Evolutionary conservation across 2,888 invertebrate species (phyloP).

Genomic region (Leucania comma): DNA sequence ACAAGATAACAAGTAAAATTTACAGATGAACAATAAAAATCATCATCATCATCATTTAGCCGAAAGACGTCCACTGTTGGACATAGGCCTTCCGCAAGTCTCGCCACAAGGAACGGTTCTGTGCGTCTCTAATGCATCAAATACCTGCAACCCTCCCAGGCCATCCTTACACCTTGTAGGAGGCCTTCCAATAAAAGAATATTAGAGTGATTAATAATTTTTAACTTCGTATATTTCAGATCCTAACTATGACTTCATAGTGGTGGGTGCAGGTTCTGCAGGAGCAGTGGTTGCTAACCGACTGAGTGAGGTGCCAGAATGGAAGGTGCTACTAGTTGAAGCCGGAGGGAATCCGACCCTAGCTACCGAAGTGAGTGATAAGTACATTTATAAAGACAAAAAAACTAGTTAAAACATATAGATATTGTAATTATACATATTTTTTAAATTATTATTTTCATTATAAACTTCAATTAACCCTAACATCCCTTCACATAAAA

Average conservation of each 20-base stretch:
- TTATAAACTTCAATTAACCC: not conserved
- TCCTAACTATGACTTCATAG: slow-evolving; percentile 90
- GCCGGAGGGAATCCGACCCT: slow-evolving; percentile 91
- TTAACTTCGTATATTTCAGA: slow-evolving; percentile 64
- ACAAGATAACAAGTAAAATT: no score
- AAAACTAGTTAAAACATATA: not conserved
- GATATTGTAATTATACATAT: no score
- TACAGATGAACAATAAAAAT: no score
- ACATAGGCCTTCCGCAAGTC: no score
- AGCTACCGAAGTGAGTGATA: slow-evolving; percentile 75
- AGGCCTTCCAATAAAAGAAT: no score
- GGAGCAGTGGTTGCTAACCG: slow-evolving; percentile 92
- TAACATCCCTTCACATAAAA: not conserved
- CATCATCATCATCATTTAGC: no score
- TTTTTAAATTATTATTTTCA: no score
- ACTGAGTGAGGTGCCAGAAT: slow-evolving; percentile 88
- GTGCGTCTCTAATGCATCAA: no score
- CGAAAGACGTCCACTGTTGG: no score
- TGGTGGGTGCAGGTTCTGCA: slow-evolving; percentile 92
- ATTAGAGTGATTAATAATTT: not conserved
- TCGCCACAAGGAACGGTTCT: no score
- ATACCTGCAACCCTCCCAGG: no score
- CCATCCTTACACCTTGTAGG: no score
- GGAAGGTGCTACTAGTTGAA: slow-evolving; percentile 91
- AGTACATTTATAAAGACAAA: not conserved